Evolutionary conservation across 2,888 invertebrate genomes (phyloP).

Genomic region (Andrena haemorrhoa): DNA sequence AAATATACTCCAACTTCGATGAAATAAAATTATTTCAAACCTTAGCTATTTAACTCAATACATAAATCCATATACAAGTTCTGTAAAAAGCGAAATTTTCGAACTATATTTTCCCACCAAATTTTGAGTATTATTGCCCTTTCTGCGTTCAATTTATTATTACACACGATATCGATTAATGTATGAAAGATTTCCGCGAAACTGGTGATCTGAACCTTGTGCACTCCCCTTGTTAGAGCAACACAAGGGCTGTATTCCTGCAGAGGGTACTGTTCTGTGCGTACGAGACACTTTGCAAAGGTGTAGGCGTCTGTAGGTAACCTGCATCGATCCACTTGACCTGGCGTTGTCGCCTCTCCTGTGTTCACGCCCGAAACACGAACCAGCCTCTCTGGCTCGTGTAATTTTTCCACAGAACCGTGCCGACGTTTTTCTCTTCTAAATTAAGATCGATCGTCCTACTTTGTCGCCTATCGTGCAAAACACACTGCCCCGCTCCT

Average conservation of each 20-base stretch:
- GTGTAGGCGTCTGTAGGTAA: constrained; percentile 72
- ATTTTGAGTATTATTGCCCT: too few relatives aligned
- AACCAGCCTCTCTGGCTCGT: constrained; percentile 58
- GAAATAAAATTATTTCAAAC: too few relatives aligned
- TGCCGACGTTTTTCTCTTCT: not conserved
- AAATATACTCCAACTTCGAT: too few relatives aligned
- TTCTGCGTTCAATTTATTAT: too few relatives aligned
- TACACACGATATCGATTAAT: too few relatives aligned
- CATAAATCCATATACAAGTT: too few relatives aligned
- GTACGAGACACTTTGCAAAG: constrained; percentile 50
- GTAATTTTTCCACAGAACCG: constrained; percentile 22
- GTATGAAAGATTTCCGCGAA: too few relatives aligned
- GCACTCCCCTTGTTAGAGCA: not conserved
- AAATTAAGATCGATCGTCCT: constrained; percentile 15
- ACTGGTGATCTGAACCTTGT: too few relatives aligned
- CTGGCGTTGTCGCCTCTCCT: constrained; percentile 71
- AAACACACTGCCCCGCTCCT: not conserved
- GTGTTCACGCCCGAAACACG: constrained; percentile 61
- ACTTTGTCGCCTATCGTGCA: not conserved
- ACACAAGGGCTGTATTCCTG: not conserved
- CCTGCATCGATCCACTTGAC: constrained; percentile 83
- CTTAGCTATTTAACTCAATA: too few relatives aligned
- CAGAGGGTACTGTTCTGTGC: constrained; percentile 36
- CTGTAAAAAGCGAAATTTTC: too few relatives aligned
- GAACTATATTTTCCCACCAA: too few relatives aligned